Evolutionary conservation across 2,888 invertebrate species (phyloP).

Genomic region (Stenotaenia linearis): DNA sequence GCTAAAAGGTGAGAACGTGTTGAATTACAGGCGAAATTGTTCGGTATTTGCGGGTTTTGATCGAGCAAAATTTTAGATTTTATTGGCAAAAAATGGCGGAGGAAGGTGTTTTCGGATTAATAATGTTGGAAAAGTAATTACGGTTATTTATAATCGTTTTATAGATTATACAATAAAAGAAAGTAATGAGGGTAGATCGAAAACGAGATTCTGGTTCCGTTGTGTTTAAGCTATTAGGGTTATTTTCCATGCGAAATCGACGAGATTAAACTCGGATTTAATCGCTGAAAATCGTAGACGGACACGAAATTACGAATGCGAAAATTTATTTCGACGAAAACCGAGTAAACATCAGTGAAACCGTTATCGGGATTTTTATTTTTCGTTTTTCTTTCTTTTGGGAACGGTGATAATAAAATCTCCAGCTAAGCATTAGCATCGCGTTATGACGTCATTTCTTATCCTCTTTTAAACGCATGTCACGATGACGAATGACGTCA

Average conservation of each 20-base stretch:
- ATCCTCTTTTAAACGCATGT: not conserved
- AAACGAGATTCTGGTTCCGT: not conserved
- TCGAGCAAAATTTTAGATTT: not conserved
- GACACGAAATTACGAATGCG: not conserved
- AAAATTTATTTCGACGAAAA: not conserved
- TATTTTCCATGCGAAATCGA: not conserved
- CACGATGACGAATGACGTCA: not conserved
- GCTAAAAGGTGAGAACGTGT: not conserved
- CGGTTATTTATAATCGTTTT: conserved; percentile 20
- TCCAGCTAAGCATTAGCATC: not conserved
- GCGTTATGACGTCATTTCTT: not conserved
- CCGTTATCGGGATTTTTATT: not conserved
- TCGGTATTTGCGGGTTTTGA: not conserved
- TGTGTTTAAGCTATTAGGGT: not conserved
- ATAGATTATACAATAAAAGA: conserved; percentile 17
- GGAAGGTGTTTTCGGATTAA: conserved; percentile 14
- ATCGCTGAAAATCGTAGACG: not conserved
- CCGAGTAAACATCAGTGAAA: not conserved
- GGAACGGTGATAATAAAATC: not conserved
- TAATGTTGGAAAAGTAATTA: conserved; percentile 24
- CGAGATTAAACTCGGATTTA: not conserved
- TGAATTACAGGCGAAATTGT: not conserved
- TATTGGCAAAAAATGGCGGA: conserved; percentile 6
- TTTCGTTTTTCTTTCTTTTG: not conserved
- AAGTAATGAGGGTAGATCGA: conserved; percentile 4